Base-by-base conservation (phyloP, 2,888 invertebrate species). In the Cerastis leucographa region DNA sequence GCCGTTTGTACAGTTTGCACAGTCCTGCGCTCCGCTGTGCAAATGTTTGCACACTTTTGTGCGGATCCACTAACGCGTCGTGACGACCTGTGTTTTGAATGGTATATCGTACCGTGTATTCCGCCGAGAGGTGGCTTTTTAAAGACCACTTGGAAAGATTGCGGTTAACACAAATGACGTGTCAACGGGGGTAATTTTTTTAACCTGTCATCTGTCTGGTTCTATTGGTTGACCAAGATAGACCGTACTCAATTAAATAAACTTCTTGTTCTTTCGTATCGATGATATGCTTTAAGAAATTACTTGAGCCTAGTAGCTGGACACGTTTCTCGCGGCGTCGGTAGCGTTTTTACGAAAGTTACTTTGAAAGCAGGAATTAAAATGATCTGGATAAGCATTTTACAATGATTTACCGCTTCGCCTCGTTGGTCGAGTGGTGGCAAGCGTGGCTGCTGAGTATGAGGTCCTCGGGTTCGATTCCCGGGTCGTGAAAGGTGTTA, bases 41-140 rank as follows among this genome's bases (percentile, higher is more conserved):
- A 79, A 84, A 84, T 79, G 42, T 84, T 84, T 82, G 74, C 66
- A 76, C 85, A 83, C 74, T 84, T 84, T 85, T 84, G 85, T 85
- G 71, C 42, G 74, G 64, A 72, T 61, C 84, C 61, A 66, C 72
- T 84, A 61, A 72, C 77, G 71, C 49, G 62, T 25, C 51, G 79
- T 70, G 66, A 49, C 70, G 51, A 66, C 29, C 66, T 77, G 42
- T 71, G 78, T 78, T 73, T 73, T 74, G 72, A 83, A 74, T 81
- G 56, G 11, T 22, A n/a, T 51, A 25, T 29, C n/a, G 40, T 40
- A 54, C 51, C 56, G 40, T 71, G 25, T 51, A 29, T 44, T 73
- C 35, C 2, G 22, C 19, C 4, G 35, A 9, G 44, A 40, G 25
- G 64, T 51, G 8, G 14, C 29, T 62, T 59, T 40, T 25, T 19